Base-by-base conservation (phyloP, 2,797 vertebrate species). In the Peromyscus aztecus region DNA sequence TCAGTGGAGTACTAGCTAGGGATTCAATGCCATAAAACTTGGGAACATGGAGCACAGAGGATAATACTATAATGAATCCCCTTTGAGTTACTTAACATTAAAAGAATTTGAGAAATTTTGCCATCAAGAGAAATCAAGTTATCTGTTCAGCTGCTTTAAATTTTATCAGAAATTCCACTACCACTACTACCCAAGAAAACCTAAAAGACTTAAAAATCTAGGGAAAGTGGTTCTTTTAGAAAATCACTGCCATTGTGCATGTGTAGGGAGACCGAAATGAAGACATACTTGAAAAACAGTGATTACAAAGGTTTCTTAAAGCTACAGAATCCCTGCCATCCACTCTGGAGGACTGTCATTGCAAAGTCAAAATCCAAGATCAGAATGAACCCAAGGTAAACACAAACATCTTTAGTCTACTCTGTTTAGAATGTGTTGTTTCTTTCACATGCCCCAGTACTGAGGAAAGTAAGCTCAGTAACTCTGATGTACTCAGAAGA, bases 21-120 rank as follows among this genome's bases (percentile, higher is more conserved):
- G 40, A 52, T 81, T 73, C 49, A 67, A 27, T 63, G 29, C 31
- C 46, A 40, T 10, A 76, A 95, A 93, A 21, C n/a, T 83, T 85
- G 46, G 59, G 85, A 90, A 83, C n/a, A 69, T 80, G 24, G 69
- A 80, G 93, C 57, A 17, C 43, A 89, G 16, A 71, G 34, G 65
- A 78, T 75, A 91, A 24, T 67, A 61, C 85, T 78, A 76, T 89
- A 96, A n/a, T 46, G 5, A 75, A 87, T 80, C 49, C 49, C n/a
- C 12, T 93, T 80, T 90, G 71, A 85, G 37, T 5, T 90, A 73
- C 24, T 91, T 89, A 65, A 52, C 46, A 55, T 91, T n/a, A 95
- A 90, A n/a, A 80, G 46, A 94, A 63, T 77, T 77, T 24, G 71
- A 82, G 55, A 90, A 69, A 69, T 52, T 43, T 69, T 87, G n/a